These are phyloP conservation scores for Octodon degus DNA, from an alignment of 2,113 vertebrate genomes.

Conservation along the genomic window DNA sequence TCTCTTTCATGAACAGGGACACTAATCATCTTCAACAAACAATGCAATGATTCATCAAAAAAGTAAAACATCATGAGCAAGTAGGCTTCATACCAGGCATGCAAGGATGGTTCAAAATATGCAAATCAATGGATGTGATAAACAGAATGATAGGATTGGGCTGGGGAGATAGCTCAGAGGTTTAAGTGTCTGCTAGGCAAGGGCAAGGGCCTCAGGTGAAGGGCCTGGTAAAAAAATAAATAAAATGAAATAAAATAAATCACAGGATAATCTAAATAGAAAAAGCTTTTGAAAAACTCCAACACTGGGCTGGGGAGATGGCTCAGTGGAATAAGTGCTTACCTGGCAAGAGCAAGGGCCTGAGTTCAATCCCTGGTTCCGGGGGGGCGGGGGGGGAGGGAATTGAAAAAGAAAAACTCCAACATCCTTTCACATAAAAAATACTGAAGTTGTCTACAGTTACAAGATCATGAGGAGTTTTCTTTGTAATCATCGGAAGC, in stretches of 20 bases:
- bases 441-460: no score
- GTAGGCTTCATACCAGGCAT: background rate
- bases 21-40: background rate
- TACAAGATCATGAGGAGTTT: no score
- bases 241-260: no score
- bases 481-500: no score
- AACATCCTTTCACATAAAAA: background rate
- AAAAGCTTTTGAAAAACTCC: background rate
- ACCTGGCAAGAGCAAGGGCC: no score
- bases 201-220: no score
- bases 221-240: no score
- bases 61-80: background rate
- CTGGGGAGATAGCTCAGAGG: no score
- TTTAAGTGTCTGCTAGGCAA: no score
- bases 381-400: no score
- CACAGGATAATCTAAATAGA: background rate
- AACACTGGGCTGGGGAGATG: background rate
- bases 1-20: background rate
- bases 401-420: background rate
- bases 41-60: background rate
- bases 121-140: background rate
- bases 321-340: no score
- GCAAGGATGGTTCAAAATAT: background rate
- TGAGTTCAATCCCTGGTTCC: no score
- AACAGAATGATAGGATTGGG: background rate